These are phyloP conservation scores for Phataginus tetradactyla DNA, from an alignment of 2,797 vertebrate genomes.

Conservation along the genomic window DNA sequence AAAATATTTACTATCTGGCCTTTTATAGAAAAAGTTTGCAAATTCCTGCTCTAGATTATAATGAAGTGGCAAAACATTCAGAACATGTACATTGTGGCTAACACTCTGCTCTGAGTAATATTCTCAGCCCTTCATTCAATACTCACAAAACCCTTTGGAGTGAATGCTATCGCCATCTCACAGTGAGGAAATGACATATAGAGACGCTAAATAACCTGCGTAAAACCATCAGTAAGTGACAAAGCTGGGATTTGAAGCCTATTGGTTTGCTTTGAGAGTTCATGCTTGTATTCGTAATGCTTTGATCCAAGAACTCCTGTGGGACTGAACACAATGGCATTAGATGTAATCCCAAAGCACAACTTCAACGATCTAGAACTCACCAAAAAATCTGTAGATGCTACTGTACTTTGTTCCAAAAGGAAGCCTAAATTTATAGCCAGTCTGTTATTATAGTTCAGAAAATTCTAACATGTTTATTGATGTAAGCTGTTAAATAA, in stretches of 20 bases:
- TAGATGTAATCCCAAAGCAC: neutral
- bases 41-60: neutral
- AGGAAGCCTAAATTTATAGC: neutral
- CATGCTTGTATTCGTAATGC: neutral
- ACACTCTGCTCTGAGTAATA: neutral
- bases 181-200: neutral
- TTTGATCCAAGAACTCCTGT: neutral
- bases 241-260: neutral
- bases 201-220: neutral
- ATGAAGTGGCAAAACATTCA: neutral
- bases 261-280: fast-evolving
- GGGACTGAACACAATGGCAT: neutral
- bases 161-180: neutral
- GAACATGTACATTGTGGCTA: neutral
- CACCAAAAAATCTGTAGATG: neutral
- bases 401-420: neutral
- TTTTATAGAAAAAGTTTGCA: neutral
- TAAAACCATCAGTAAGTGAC: too few species aligned
- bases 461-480: neutral
- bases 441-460: neutral
- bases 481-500: neutral
- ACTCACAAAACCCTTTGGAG: neutral
- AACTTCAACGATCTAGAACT: neutral
- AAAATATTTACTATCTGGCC: neutral
- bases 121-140: neutral